These are phyloP conservation scores for Hexactinellida sp. DNA, from an alignment of 37 sponge, comb jelly and placozoan genomes.

Conservation along the genomic window DNA sequence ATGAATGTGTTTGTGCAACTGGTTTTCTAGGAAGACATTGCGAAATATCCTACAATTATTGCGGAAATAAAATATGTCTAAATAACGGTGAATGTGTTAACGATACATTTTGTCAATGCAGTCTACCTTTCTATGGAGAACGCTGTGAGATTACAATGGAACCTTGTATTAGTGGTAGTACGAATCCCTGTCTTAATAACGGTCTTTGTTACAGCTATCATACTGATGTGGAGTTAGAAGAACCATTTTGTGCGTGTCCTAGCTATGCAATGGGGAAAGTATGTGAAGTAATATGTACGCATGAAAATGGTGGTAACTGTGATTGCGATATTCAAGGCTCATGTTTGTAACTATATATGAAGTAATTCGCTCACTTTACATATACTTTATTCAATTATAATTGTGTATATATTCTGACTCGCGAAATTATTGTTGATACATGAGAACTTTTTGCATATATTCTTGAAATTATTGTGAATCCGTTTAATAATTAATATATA, in stretches of 20 bases:
- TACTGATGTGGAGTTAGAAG: not conserved
- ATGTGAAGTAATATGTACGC: not conserved
- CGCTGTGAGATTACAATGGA: not conserved
- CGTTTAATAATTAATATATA: too few species aligned
- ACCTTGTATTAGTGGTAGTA: not conserved
- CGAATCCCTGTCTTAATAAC: not conserved
- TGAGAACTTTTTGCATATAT: too few species aligned
- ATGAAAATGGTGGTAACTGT: not conserved
- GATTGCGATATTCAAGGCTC: not conserved
- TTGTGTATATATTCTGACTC: too few species aligned
- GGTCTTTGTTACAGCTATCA: not conserved
- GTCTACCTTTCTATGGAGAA: not conserved
- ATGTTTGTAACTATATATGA: not conserved
- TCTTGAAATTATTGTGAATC: too few species aligned
- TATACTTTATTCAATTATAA: not conserved
- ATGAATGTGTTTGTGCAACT: not conserved
- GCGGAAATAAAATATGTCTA: not conserved
- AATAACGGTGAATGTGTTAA: not conserved
- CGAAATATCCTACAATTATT: not conserved
- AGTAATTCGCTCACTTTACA: not conserved
- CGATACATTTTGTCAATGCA: not conserved
- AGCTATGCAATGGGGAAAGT: not conserved
- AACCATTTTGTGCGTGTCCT: conserved; percentile 9
- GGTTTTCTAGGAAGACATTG: not conserved
- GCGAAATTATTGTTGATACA: too few species aligned